Evolutionary conservation across 2,888 invertebrate species (phyloP).

Genomic region (Papilio demoleus): DNA sequence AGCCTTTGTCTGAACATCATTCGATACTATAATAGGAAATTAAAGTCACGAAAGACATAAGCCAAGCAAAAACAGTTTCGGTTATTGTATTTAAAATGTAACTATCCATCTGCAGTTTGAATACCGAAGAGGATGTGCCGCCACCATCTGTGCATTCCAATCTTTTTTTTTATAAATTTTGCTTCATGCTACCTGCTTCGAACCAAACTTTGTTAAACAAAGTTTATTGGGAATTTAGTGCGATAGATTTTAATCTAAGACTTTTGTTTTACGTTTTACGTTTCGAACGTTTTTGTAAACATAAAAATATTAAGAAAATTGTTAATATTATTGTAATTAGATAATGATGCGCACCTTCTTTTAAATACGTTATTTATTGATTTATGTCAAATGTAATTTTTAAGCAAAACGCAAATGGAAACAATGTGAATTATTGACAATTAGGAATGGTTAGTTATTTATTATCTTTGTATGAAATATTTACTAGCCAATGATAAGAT

Average conservation of each 20-base stretch:
- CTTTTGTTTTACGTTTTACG: neutral
- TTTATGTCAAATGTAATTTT: too few species aligned
- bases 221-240: conserved; percentile 55
- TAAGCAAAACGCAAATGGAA: too few species aligned
- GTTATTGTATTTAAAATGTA: conserved; percentile 18
- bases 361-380: too few species aligned
- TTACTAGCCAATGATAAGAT: neutral
- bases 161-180: conserved; percentile 64
- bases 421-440: too few species aligned
- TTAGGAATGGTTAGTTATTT: too few species aligned
- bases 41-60: conserved; percentile 3
- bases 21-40: neutral
- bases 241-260: neutral
- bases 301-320: too few species aligned
- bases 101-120: conserved; percentile 13
- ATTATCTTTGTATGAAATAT: neutral
- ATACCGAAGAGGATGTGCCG: conserved; percentile 65
- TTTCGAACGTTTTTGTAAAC: too few species aligned
- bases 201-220: conserved; percentile 60
- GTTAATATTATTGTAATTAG: too few species aligned
- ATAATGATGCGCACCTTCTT: too few species aligned
- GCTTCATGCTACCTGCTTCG: conserved; percentile 78
- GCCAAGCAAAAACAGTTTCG: conserved; percentile 9
- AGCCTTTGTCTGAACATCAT: neutral
- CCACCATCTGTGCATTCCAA: conserved; percentile 81